These are phyloP conservation scores for Ypsolopha scabrella DNA, from an alignment of 2,888 invertebrate genomes.

Conservation along the genomic window DNA sequence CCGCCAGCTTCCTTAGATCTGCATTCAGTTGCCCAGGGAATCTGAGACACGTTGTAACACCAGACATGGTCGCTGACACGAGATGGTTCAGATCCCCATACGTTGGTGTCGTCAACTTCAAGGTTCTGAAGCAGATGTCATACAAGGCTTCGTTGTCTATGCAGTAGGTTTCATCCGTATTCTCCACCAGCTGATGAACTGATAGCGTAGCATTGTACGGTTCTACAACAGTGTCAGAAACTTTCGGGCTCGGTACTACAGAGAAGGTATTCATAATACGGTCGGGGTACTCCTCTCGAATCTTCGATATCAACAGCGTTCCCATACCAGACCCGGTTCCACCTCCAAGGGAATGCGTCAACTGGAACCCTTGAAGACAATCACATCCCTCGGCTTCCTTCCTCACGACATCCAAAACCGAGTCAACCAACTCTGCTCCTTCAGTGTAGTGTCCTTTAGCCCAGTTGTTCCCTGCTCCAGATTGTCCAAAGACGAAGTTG, in stretches of 20 bases:
- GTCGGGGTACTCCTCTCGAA: conserved; percentile 92
- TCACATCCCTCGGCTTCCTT: conserved; percentile 92
- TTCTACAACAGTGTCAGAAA: conserved; percentile 73
- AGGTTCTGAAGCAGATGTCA: conserved; percentile 85
- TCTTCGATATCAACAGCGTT: conserved; percentile 83
- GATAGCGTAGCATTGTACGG: conserved; percentile 90
- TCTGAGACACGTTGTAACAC: conserved; percentile 83
- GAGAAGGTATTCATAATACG: conserved; percentile 85
- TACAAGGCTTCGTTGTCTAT: conserved; percentile 78
- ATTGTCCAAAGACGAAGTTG: conserved; percentile 84
- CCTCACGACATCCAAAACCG: conserved; percentile 83
- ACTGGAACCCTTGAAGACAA: conserved; percentile 88
- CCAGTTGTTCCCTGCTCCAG: conserved; percentile 61
- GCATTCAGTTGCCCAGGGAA: conserved; percentile 68
- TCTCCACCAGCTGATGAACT: conserved; percentile 87
- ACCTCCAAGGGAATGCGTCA: conserved; percentile 78
- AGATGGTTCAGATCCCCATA: conserved; percentile 87
- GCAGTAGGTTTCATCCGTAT: conserved; percentile 75
- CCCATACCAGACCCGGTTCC: conserved; percentile 64
- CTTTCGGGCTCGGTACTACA: conserved; percentile 85
- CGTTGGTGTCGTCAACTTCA: conserved; percentile 80
- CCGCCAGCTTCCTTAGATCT: conserved; percentile 53
- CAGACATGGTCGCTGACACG: conserved; percentile 88
- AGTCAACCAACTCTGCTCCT: conserved; percentile 88
- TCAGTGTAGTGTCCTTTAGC: conserved; percentile 90